phyloP scores from a whole-genome alignment of 2,888 invertebrate genomes.

The Pachycephus smyrnensis region DNA sequence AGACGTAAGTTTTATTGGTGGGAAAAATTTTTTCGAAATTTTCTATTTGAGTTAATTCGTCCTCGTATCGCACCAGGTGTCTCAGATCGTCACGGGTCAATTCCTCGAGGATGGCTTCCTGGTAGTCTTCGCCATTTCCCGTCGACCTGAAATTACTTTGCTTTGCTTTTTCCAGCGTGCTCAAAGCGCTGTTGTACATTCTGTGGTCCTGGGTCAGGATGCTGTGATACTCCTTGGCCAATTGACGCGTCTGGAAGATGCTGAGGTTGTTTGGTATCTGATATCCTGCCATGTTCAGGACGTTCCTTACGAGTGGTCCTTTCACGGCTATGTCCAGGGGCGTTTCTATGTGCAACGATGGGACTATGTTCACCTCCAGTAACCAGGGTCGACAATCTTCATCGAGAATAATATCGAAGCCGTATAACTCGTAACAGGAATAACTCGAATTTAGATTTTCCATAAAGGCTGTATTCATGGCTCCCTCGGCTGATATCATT shows the following conservation, averaged over 20 bases:
- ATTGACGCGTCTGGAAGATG: slow-evolving; percentile 17
- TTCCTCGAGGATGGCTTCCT: slow-evolving; percentile 78
- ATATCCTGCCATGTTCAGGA: slow-evolving; percentile 91
- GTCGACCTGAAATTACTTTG: slow-evolving; percentile 4
- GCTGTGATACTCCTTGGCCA: slow-evolving; percentile 12
- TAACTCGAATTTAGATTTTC: slow-evolving; percentile 81
- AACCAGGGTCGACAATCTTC: slow-evolving; percentile 91
- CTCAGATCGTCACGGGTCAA: slow-evolving; percentile 90
- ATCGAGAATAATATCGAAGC: slow-evolving; percentile 93
- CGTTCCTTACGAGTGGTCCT: slow-evolving; percentile 86
- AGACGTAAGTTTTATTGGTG: slow-evolving; percentile 76
- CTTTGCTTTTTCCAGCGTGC: slow-evolving; percentile 5
- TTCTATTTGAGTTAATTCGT: slow-evolving; percentile 80
- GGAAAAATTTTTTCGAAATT: slow-evolving; percentile 88
- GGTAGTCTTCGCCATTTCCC: slow-evolving; percentile 69
- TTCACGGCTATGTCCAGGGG: slow-evolving; percentile 90
- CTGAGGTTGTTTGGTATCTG: slow-evolving; percentile 73
- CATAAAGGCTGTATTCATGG: slow-evolving; percentile 78
- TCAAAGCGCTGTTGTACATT: slow-evolving; percentile 16
- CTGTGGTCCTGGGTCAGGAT: slow-evolving; percentile 15
- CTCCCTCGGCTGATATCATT: slow-evolving; percentile 83
- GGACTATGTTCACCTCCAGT: slow-evolving; percentile 86
- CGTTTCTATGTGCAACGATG: slow-evolving; percentile 84
- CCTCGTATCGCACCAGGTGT: slow-evolving; percentile 84
- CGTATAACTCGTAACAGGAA: slow-evolving; percentile 92